These are phyloP conservation scores for Thamnophis sirtalis DNA, from an alignment of 2,113 vertebrate species.

Conservation along the genomic window DNA sequence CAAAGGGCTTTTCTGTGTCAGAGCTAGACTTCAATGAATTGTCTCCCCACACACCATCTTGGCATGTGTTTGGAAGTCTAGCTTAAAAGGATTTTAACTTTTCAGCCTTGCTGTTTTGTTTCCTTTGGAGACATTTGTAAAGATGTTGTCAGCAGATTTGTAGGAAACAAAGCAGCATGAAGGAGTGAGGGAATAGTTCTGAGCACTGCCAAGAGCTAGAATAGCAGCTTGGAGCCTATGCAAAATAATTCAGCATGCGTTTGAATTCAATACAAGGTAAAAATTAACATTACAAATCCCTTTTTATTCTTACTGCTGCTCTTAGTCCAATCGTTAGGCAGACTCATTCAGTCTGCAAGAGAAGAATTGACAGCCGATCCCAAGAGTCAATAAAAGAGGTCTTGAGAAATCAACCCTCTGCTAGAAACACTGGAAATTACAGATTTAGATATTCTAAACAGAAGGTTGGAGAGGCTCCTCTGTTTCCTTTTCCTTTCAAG, in stretches of 20 bases:
- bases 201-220: conserved; percentile 47
- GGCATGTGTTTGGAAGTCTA: not conserved
- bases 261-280: conserved; percentile 43
- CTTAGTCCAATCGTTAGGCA: conserved; percentile 31
- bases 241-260: conserved; percentile 56
- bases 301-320: conserved; percentile 46
- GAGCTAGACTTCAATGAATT: not conserved
- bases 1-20: not conserved
- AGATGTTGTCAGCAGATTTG: conserved; percentile 52
- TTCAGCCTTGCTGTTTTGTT: conserved; percentile 43
- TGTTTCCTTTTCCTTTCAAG: conserved; percentile 3
- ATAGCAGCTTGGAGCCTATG: conserved; percentile 43
- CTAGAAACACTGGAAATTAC: conserved; percentile 26
- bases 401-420: conserved; percentile 12
- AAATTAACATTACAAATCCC: conserved; percentile 48
- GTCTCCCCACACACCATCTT: conserved; percentile 2
- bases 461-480: not conserved
- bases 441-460: conserved; percentile 9
- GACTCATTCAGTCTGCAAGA: conserved; percentile 27
- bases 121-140: conserved; percentile 54
- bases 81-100: conserved; percentile 34
- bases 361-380: conserved; percentile 17
- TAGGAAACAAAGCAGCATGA: conserved; percentile 47
- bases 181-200: conserved; percentile 37
- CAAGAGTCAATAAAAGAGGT: not conserved